These are phyloP conservation scores for Struthio camelus DNA, from an alignment of 2,113 vertebrate species.

Conservation along the genomic window DNA sequence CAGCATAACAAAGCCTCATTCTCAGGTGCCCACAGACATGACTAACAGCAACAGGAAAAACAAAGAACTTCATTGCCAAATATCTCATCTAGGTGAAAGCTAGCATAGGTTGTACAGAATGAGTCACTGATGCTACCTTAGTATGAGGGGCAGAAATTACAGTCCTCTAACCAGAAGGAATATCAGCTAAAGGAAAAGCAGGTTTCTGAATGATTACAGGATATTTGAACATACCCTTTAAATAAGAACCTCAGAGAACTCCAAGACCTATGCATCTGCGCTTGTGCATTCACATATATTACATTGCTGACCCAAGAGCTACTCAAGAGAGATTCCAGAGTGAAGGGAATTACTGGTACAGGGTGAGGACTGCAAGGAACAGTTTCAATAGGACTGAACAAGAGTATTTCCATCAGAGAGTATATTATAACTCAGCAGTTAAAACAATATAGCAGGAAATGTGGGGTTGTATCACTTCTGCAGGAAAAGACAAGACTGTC, in stretches of 20 bases:
- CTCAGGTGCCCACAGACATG: not conserved
- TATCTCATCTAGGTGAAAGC: not conserved
- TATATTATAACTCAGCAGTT: not conserved
- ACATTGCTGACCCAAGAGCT: not conserved
- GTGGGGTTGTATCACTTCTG: not conserved
- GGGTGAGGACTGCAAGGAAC: not conserved
- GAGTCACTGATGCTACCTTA: not conserved
- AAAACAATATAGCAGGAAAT: not conserved
- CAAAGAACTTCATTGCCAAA: not conserved
- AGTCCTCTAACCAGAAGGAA: not conserved
- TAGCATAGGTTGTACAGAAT: not conserved
- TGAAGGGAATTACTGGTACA: no score
- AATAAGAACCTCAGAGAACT: not conserved
- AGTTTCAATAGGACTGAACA: not conserved
- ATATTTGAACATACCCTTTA: not conserved
- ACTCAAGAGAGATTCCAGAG: not conserved
- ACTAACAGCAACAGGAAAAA: not conserved
- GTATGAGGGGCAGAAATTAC: not conserved
- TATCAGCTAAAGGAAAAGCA: not conserved
- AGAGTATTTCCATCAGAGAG: not conserved
- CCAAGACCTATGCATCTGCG: not conserved
- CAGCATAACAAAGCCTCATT: not conserved
- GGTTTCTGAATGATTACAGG: not conserved
- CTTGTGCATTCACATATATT: accelerated
- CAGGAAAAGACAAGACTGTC: not conserved